Percentiles rank a stretch among this genome's conserved stretches.
phyloP scores from a whole-genome alignment of 1,140 invertebrate species.

The Oncopeltus fasciatus region DNA sequence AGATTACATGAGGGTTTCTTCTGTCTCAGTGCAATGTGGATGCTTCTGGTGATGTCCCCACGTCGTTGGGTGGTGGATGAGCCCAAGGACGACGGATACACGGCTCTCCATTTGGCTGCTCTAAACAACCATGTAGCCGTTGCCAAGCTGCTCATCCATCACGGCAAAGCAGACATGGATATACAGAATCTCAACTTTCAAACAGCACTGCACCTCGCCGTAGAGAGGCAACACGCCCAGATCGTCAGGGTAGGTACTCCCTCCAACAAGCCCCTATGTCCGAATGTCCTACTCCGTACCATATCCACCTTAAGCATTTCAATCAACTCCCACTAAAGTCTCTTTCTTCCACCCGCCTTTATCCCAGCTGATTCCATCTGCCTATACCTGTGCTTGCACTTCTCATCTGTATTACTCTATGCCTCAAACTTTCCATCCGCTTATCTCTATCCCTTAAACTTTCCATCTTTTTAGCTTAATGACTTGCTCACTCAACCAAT shows the following conservation, averaged over 20 bases:
- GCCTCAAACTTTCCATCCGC: too few relatives aligned
- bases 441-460: too few relatives aligned
- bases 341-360: too few relatives aligned
- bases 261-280: not conserved
- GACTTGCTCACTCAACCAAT: too few relatives aligned
- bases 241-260: slow-evolving; percentile 60
- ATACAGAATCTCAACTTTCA: slow-evolving; percentile 91
- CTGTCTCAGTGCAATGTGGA: slow-evolving; percentile 82
- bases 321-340: too few relatives aligned
- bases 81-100: slow-evolving; percentile 96
- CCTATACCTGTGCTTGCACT: too few relatives aligned
- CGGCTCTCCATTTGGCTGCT: slow-evolving; percentile 84
- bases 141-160: slow-evolving; percentile 73
- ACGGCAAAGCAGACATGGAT: slow-evolving; percentile 83
- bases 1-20: too few relatives aligned
- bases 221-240: slow-evolving; percentile 88
- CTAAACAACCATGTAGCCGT: slow-evolving; percentile 96
- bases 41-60: slow-evolving; percentile 76
- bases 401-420: too few relatives aligned
- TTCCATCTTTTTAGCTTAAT: too few relatives aligned
- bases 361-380: too few relatives aligned
- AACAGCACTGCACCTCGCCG: slow-evolving; percentile 86
- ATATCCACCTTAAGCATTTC: too few relatives aligned
- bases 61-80: slow-evolving; percentile 96
- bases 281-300: too few relatives aligned